These are phyloP conservation scores for Propithecus perrieri DNA, from an alignment of 2,797 vertebrate species.

Conservation along the genomic window DNA sequence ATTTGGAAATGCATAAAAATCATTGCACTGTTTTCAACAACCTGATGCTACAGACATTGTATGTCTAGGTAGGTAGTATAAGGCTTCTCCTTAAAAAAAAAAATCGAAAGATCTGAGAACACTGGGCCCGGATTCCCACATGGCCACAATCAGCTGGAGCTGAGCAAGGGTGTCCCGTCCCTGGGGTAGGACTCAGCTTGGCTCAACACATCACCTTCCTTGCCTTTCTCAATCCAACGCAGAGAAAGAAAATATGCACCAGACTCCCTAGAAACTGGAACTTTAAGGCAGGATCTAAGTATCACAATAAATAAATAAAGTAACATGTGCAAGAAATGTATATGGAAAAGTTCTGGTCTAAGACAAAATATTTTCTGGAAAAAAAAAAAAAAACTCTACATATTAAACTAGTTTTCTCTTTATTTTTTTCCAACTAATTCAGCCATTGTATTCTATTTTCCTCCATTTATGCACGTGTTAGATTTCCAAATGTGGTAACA, in stretches of 20 bases:
- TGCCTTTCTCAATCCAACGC: not conserved
- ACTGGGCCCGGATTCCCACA: not conserved
- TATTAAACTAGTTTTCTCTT: not conserved
- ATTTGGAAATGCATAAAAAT: constrained; percentile 4
- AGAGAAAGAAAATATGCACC: not conserved
- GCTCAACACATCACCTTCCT: not conserved
- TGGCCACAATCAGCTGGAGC: not conserved
- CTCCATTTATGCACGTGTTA: not conserved
- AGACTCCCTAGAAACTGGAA: not conserved
- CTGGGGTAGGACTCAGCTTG: not conserved
- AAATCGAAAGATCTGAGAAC: not conserved
- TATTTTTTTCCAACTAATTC: not conserved
- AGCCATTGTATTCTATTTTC: not conserved
- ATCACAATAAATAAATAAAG: constrained; percentile 16
- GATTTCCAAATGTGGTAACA: not conserved
- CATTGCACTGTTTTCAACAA: not conserved
- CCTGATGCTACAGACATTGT: not conserved
- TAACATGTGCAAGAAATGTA: not conserved
- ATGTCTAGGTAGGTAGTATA: not conserved
- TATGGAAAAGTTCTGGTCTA: not conserved
- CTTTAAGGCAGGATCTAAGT: not conserved
- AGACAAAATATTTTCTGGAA: not conserved
- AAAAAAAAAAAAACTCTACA: not conserved
- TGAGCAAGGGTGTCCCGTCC: not conserved
- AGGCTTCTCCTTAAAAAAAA: not conserved